These are phyloP conservation scores for Podarcis siculus DNA, from an alignment of 2,797 vertebrate genomes.

Conservation along the genomic window DNA sequence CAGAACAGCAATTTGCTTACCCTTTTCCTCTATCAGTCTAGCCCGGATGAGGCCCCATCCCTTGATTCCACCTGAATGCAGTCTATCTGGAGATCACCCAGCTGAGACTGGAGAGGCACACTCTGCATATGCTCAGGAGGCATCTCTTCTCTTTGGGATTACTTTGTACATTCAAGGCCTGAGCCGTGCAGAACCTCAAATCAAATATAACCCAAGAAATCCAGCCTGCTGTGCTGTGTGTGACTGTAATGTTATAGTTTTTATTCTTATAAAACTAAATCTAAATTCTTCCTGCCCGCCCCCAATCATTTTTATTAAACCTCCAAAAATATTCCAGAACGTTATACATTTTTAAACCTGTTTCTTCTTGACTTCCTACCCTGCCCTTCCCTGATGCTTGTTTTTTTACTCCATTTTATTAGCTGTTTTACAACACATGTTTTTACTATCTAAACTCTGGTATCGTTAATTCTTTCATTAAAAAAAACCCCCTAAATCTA, in stretches of 20 bases:
- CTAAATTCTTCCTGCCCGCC: neutral
- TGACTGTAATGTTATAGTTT: too few species aligned
- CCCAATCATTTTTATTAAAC: neutral
- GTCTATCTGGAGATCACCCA: too few species aligned
- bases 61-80: neutral
- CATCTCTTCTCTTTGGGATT: neutral
- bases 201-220: neutral
- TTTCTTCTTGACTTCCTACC: too few species aligned
- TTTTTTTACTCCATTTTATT: too few species aligned
- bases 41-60: too few species aligned
- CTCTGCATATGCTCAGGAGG: neutral
- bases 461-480: too few species aligned
- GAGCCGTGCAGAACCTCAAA: neutral
- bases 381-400: too few species aligned
- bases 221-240: too few species aligned
- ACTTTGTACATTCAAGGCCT: neutral
- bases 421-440: too few species aligned
- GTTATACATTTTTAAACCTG: too few species aligned
- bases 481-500: neutral
- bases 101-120: too few species aligned
- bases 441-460: too few species aligned
- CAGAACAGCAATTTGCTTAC: conserved; percentile 17
- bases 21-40: neutral
- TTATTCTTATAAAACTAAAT: neutral
- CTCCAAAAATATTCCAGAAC: neutral